Evolutionary conservation across 37 sponge, comb jelly and placozoan species (phyloP).

Genomic region (Chondrosia reniformis): DNA sequence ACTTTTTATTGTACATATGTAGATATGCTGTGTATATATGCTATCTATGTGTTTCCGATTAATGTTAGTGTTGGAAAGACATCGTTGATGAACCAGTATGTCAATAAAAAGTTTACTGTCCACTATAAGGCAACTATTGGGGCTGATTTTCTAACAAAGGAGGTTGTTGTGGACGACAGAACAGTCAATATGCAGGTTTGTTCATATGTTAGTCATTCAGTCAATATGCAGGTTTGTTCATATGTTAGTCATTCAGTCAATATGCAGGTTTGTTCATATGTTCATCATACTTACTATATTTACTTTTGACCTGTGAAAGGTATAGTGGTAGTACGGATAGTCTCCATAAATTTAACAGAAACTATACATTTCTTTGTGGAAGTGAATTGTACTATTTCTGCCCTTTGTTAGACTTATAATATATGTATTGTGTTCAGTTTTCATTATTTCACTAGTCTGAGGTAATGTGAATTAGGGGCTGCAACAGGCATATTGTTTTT

Average conservation of each 20-base stretch:
- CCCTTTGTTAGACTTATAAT: too few relatives aligned
- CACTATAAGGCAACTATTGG: conserved; percentile 73
- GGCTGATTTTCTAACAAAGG: conserved; percentile 66
- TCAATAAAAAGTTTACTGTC: conserved; percentile 65
- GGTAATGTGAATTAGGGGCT: too few relatives aligned
- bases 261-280: not conserved
- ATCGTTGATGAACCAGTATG: conserved; percentile 72
- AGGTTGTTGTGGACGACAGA: conserved; percentile 60
- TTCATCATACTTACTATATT: not conserved
- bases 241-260: not conserved
- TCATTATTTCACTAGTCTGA: too few relatives aligned
- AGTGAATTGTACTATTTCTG: too few relatives aligned
- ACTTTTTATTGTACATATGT: not conserved
- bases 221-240: not conserved
- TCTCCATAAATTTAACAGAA: too few relatives aligned
- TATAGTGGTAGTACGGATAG: too few relatives aligned
- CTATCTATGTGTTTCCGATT: too few relatives aligned
- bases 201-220: not conserved
- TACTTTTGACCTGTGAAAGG: too few relatives aligned
- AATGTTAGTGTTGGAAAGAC: conserved; percentile 64
- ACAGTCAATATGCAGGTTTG: conserved; percentile 55
- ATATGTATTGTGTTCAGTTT: too few relatives aligned
- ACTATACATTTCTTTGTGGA: too few relatives aligned
- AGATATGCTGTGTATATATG: not conserved
- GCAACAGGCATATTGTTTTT: too few relatives aligned